Percentiles rank a stretch among this genome's conserved stretches.
phyloP scores from a whole-genome alignment of 2,888 invertebrate species.

The Drosophila acutilabella region DNA sequence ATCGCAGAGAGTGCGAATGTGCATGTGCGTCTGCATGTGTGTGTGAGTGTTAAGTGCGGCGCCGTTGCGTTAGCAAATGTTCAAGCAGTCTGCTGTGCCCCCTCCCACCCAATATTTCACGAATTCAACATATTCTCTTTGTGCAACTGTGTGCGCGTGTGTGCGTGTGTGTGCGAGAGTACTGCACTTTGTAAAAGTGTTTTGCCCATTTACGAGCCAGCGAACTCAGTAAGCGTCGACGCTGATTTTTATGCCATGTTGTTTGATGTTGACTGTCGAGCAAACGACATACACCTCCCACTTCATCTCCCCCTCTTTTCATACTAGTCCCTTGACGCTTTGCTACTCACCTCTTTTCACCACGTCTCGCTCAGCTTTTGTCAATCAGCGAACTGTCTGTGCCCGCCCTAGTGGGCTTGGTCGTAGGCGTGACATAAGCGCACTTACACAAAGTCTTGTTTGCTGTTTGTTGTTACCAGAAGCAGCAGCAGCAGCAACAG shows the following conservation, averaged over 20 bases:
- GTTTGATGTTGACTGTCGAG: conserved; percentile 64
- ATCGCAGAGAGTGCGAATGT: conserved; percentile 20
- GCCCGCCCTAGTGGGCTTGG: conserved; percentile 37
- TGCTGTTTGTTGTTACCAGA: conserved; percentile 36
- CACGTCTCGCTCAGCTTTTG: conserved; percentile 48
- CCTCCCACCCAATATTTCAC: background rate
- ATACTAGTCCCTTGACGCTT: conserved; percentile 22
- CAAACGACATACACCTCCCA: conserved; percentile 5
- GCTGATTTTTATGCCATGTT: conserved; percentile 75
- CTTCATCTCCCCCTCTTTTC: background rate
- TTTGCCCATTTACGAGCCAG: conserved; percentile 78
- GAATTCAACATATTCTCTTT: conserved; percentile 25
- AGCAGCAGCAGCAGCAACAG: conserved; percentile 10
- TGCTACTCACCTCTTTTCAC: background rate
- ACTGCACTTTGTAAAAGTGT: conserved; percentile 79
- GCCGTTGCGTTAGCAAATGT: conserved; percentile 68
- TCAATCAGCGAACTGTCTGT: conserved; percentile 57
- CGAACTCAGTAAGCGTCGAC: conserved; percentile 58
- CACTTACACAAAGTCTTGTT: conserved; percentile 70
- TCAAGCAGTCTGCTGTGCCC: conserved; percentile 9
- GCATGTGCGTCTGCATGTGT: background rate
- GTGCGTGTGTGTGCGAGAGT: conserved; percentile 26
- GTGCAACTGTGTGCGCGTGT: conserved; percentile 18
- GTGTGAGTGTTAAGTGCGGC: conserved; percentile 69
- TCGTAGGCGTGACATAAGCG: conserved; percentile 41